Evolutionary conservation across 2,113 vertebrate species (phyloP), one percentile per base, ranked within the genome.

Genomic region (Ancistrus triradiatus): DNA sequence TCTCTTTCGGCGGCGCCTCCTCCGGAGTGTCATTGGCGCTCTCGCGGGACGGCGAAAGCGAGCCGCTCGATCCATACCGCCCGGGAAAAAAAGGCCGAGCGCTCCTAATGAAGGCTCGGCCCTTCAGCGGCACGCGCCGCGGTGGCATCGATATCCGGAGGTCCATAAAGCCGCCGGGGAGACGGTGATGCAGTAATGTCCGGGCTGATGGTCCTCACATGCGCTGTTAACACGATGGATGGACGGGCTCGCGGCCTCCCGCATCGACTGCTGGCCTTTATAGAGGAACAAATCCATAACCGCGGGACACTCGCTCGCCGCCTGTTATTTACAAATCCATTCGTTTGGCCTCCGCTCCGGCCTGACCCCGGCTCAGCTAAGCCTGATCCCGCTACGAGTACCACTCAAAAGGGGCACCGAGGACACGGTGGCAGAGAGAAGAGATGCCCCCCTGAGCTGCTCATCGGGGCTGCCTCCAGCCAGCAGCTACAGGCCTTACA

Each of bases 191-290:
- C 47, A 43, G 65, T 63, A 66, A 69, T 72, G n/a, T 75, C 59
- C 59, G 72, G 56, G 70, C 78, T 77, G 78, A 80, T 81, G 80
- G 77, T 78, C 69, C 78, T 80, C 80, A 25, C 79, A 82, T 80
- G 83, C 78, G 73, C 81, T 76, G 84, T 87, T 84, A 87, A 78
- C 66, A 19, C 63, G 8, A 59, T 68, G 49, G 75, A 81, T 79
- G 80, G 77, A 76, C 57, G 74, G 66, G 68, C 24, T 25, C 19
- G 21, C 21, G 35, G 33, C 57, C n/a, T 18, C 1, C 65, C 37
- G 77, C 82, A 84, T 86, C 75, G 83, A 85, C 84, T 80, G 33
- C 61, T 68, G 75, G 81, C 83, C 81, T 84, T 86, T 85, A 80
- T 83, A 76, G 80, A 85, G 78, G 73, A 76, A 84, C 7, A 37